These are phyloP conservation scores for Brachypteracias leptosomus DNA, from an alignment of 2,113 vertebrate genomes.

Conservation along the genomic window DNA sequence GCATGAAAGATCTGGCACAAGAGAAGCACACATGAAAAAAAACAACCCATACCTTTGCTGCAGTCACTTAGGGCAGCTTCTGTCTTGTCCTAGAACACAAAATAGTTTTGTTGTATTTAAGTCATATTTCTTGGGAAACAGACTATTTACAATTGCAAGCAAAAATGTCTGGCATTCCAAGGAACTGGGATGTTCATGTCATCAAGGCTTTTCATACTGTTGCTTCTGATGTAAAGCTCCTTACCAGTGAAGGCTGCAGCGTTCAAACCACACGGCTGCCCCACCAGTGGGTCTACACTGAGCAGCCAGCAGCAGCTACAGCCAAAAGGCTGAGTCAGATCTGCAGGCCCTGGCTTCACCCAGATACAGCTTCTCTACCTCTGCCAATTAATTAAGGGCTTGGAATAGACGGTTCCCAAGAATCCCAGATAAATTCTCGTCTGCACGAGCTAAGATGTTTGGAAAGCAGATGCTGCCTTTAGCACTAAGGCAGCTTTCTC, in stretches of 20 bases:
- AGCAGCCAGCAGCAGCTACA: not conserved
- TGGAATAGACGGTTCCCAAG: not conserved
- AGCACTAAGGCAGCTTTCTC: not conserved
- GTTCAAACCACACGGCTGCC: not conserved
- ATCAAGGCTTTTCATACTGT: not conserved
- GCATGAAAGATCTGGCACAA: not conserved
- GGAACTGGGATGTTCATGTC: not conserved
- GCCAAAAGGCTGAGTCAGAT: not conserved
- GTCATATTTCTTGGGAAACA: not conserved
- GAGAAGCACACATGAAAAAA: not conserved
- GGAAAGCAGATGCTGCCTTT: not conserved
- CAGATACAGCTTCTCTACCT: not conserved
- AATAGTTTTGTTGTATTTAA: not conserved
- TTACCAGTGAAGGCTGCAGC: not conserved
- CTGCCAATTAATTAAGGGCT: not conserved
- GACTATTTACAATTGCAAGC: not conserved
- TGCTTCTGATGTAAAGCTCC: not conserved
- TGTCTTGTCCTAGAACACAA: constrained; percentile 80
- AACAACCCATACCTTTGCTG: constrained; percentile 82
- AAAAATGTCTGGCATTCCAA: not conserved
- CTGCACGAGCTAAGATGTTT: not conserved
- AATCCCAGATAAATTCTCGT: not conserved
- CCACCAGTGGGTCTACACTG: not conserved
- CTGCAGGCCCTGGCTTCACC: not conserved
- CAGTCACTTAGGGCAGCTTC: constrained; percentile 85